A percentile compares a stretch with the other conserved stretches of the same genome.
Evolutionary conservation across 2,113 vertebrate genomes (phyloP).

Genomic region (Nothobranchius furzeri): DNA sequence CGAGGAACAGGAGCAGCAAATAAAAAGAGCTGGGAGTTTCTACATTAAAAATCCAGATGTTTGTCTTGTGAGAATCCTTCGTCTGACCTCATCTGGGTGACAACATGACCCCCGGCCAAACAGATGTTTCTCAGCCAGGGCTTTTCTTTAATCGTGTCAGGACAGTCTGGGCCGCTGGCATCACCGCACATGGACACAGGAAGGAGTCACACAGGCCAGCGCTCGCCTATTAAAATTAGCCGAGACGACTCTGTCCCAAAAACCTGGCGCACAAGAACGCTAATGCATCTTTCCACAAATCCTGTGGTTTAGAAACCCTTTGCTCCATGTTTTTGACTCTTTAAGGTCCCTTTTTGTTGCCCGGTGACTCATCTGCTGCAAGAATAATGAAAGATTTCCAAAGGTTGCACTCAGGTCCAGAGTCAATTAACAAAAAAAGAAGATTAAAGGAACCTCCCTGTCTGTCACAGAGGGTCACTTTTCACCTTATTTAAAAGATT

Average conservation of each 20-base stretch:
- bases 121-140: conserved; percentile 64
- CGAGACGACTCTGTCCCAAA: conserved; percentile 36
- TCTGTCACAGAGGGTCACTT: conserved; percentile 52
- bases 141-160: conserved; percentile 61
- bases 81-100: conserved; percentile 55
- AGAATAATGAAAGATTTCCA: conserved; percentile 41
- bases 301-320: conserved; percentile 7
- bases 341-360: background rate
- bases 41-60: conserved; percentile 55
- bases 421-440: conserved; percentile 54
- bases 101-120: conserved; percentile 58
- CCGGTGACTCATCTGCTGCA: background rate
- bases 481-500: conserved; percentile 61
- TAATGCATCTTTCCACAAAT: conserved; percentile 39
- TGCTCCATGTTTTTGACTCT: background rate
- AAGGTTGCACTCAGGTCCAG: conserved; percentile 2
- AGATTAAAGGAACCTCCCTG: conserved; percentile 56
- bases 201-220: conserved; percentile 25
- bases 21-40: conserved; percentile 12
- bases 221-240: conserved; percentile 45
- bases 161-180: conserved; percentile 48
- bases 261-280: conserved; percentile 37
- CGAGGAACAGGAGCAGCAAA: conserved; percentile 5
- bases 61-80: conserved; percentile 54
- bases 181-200: conserved; percentile 30